phyloP scores from a whole-genome alignment of 30 jellyfish, hydroid and myxozoan genomes.

The Chrysaora quinquecirrha region DNA sequence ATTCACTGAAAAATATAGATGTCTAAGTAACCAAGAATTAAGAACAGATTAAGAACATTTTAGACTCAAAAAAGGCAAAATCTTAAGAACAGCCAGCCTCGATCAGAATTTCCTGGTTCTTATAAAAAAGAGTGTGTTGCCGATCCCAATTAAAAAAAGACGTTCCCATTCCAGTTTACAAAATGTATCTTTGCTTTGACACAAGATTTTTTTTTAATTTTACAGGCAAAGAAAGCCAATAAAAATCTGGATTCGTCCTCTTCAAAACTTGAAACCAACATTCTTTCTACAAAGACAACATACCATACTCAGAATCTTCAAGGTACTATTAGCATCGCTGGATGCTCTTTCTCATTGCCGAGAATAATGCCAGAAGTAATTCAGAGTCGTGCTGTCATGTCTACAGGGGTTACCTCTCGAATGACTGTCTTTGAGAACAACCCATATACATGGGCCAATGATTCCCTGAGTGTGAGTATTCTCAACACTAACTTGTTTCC shows the following conservation, averaged over 20 bases:
- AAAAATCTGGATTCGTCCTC: neutral
- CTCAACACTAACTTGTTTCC: neutral
- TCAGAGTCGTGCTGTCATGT: neutral
- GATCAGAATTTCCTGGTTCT: too few relatives aligned
- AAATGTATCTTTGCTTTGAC: too few relatives aligned
- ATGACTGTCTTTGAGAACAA: conserved; percentile 23
- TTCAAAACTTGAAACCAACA: conserved; percentile 8
- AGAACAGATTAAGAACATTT: too few relatives aligned
- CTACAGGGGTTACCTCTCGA: neutral
- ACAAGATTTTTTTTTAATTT: too few relatives aligned
- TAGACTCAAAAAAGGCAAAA: too few relatives aligned
- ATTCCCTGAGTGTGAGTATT: conserved; percentile 8
- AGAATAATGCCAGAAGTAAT: neutral
- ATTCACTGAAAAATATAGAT: too few relatives aligned
- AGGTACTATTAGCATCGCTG: conserved; percentile 4
- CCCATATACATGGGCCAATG: conserved; percentile 44
- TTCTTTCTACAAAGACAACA: conserved; percentile 10
- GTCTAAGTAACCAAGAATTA: too few relatives aligned
- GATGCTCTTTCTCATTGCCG: conserved; percentile 45
- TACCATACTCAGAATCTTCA: neutral
- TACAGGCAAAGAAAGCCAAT: neutral
- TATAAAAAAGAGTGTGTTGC: too few relatives aligned
- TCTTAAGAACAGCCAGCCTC: too few relatives aligned
- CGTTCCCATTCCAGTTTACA: too few relatives aligned
- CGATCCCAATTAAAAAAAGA: too few relatives aligned